Evolutionary conservation across 2,797 vertebrate genomes (phyloP).

Genomic region (Discoglossus pictus): DNA sequence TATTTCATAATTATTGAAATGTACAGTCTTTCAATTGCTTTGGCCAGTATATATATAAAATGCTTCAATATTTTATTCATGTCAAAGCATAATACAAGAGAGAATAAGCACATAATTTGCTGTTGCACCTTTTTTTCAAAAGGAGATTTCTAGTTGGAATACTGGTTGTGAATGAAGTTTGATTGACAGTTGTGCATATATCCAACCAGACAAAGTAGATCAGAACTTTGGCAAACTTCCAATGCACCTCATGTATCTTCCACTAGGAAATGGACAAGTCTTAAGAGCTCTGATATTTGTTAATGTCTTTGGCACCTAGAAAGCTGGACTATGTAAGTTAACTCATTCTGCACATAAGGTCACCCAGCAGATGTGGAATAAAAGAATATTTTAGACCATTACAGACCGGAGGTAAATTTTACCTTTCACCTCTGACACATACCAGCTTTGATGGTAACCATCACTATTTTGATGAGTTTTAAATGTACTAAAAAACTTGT

Average conservation of each 20-base stretch:
- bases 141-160: not conserved
- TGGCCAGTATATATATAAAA: not conserved
- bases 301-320: constrained; percentile 24
- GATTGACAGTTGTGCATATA: not conserved
- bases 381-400: constrained; percentile 35
- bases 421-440: constrained; percentile 45
- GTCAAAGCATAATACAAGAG: no score
- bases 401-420: constrained; percentile 46
- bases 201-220: not conserved
- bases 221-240: not conserved
- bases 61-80: no score
- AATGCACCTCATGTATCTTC: constrained; percentile 23
- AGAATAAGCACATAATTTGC: no score
- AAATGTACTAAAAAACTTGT: constrained; percentile 31
- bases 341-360: constrained; percentile 32
- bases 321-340: constrained; percentile 22
- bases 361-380: constrained; percentile 42
- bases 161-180: constrained; percentile 5
- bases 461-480: constrained; percentile 21
- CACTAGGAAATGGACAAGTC: constrained; percentile 15
- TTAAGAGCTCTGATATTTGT: constrained; percentile 28
- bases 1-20: constrained; percentile 23
- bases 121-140: not conserved
- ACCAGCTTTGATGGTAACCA: constrained; percentile 43
- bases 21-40: constrained; percentile 5